Evolutionary conservation across 2,888 invertebrate genomes (phyloP), one percentile per base, ranked within the genome.

Genomic region (Crossocerus cetratus): DNA sequence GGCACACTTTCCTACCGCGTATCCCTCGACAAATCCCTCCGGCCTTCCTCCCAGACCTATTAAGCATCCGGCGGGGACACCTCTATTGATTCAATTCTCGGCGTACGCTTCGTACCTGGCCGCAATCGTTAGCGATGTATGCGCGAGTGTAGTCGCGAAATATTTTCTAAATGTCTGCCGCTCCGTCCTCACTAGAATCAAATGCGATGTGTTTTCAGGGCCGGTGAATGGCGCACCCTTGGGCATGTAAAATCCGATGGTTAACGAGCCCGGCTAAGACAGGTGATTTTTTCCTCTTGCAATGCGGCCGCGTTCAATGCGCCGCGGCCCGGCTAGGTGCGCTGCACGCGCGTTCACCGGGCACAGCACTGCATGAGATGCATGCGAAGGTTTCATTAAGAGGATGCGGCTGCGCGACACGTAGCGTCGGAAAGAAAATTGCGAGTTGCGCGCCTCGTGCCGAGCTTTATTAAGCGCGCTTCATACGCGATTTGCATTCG

Each of bases 401-500:
- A 75, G 78, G 56, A 63, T 62, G 57, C 62, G 49, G 4, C n/a
- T 49, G 69, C 56, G 74, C 71, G 76, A 76, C 76, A 76, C 77
- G 72, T 74, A 77, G 75, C 76, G 75, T 63, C 68, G 71, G 76
- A 83, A 83, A 82, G 82, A 82, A 82, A 83, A 82, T 82, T 82
- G 82, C 76, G 82, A 81, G 77, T 83, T 81, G 82, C 83, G 76
- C 74, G 65, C 81, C 77, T 79, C 83, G 82, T 77, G 78, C 83
- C 70, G 65, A 72, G 77, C 82, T 82, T 83, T 82, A 83, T 82
- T 82, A 82, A 82, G 80, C 84, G 82, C 82, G 84, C 74, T 84
- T 81, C 84, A 83, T 83, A 77, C 77, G 76, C 77, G 78, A 84
- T 83, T 83, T 83, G 83, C 84, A 83, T 83, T 84, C 83, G 84